Conservation (phyloP, 2,888 invertebrate genomes). For the Flexamia atlantica region DNA sequence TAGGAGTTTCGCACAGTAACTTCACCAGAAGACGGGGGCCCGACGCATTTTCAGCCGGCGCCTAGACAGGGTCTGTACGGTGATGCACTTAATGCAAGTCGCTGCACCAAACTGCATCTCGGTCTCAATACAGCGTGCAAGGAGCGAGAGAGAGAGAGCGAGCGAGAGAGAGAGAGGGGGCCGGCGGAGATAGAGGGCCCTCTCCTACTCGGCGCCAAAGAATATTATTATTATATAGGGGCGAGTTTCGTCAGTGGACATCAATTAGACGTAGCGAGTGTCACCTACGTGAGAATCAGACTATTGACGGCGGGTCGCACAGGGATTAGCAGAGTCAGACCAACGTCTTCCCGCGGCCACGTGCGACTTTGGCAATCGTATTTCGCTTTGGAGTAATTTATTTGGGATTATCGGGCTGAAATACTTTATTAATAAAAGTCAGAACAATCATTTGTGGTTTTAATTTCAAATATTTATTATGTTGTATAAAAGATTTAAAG, state of each 20-base stretch:
- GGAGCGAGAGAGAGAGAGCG: constrained; percentile 58
- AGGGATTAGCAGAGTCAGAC: constrained; percentile 19
- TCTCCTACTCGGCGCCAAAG: constrained; percentile 63
- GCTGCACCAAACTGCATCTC: constrained; percentile 65
- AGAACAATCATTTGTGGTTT: too few species aligned
- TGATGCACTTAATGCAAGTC: constrained; percentile 66
- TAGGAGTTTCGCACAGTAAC: constrained; percentile 9
- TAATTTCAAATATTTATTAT: too few species aligned
- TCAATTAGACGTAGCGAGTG: constrained; percentile 39
- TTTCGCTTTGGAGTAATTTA: too few species aligned
- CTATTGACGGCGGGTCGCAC: constrained; percentile 25
- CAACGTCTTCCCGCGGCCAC: background rate
- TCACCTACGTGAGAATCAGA: constrained; percentile 21
- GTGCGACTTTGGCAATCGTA: too few species aligned
- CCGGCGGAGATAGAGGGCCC: constrained; percentile 43
- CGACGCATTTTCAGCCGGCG: constrained; percentile 55
- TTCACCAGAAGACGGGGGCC: background rate
- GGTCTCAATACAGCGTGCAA: constrained; percentile 62
- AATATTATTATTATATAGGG: constrained; percentile 65
- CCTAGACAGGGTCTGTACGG: constrained; percentile 53
- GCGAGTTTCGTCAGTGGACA: constrained; percentile 60
- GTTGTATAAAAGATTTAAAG: too few species aligned
- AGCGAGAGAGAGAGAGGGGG: constrained; percentile 9
- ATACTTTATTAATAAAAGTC: too few species aligned
- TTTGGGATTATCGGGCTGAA: too few species aligned